Evolutionary conservation across 1,140 invertebrate species (phyloP).

Genomic region (Acromyrmex echinatior): DNA sequence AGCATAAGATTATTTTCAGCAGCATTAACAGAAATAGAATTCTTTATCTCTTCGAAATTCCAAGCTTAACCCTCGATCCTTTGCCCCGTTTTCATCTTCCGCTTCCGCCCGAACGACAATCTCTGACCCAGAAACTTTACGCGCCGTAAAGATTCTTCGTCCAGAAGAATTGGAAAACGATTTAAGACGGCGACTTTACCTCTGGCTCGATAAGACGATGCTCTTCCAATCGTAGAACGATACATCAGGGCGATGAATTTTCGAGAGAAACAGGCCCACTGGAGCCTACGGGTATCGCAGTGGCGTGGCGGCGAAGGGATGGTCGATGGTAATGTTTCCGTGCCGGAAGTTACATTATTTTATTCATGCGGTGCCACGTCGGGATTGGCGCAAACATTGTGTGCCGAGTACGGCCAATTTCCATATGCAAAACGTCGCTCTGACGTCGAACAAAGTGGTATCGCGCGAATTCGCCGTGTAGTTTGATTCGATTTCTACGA

Average conservation of each 20-base stretch:
- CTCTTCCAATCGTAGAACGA: constrained; percentile 33
- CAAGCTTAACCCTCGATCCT: neutral
- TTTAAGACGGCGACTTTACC: constrained; percentile 37
- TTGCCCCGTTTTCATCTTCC: neutral
- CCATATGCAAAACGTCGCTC: constrained; percentile 78
- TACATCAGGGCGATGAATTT: constrained; percentile 32
- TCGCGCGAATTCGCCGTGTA: constrained; percentile 48
- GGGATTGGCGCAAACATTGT: constrained; percentile 72
- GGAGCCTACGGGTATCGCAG: neutral
- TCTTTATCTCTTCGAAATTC: constrained; percentile 12
- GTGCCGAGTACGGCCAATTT: constrained; percentile 73
- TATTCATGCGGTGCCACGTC: constrained; percentile 76
- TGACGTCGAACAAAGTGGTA: constrained; percentile 74
- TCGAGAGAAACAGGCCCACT: neutral
- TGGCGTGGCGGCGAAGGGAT: constrained; percentile 18
- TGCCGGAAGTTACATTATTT: constrained; percentile 78
- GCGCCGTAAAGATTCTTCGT: constrained; percentile 43
- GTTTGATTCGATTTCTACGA: constrained; percentile 59
- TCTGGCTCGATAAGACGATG: constrained; percentile 52
- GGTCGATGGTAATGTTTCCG: constrained; percentile 64
- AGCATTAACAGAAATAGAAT: constrained; percentile 31
- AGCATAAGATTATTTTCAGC: neutral
- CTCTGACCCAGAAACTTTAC: constrained; percentile 44
- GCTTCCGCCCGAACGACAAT: constrained; percentile 24
- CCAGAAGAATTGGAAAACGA: constrained; percentile 51